Conservation (phyloP, 2,888 invertebrate species). For the Sylvicola cinctus region DNA sequence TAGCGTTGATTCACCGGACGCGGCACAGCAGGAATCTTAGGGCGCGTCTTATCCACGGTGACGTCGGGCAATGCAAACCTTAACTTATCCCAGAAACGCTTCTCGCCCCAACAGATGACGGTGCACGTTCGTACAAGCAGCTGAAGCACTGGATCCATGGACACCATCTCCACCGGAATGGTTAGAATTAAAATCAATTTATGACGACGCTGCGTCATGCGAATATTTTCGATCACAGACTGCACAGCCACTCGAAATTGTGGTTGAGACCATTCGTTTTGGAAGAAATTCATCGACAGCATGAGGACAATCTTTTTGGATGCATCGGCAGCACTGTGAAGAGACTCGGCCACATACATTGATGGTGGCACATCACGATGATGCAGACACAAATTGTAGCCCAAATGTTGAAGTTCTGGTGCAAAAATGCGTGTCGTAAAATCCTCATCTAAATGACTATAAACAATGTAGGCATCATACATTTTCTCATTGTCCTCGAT, state of each 20-base stretch:
- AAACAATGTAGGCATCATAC: slow-evolving; percentile 76
- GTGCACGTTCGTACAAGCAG: slow-evolving; percentile 48
- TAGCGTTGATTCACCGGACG: slow-evolving; percentile 31
- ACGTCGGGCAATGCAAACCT: slow-evolving; percentile 63
- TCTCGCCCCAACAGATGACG: slow-evolving; percentile 59
- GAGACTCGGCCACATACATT: slow-evolving; percentile 25
- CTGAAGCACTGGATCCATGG: slow-evolving; percentile 57
- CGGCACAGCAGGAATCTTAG: slow-evolving; percentile 14
- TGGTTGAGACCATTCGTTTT: slow-evolving; percentile 63
- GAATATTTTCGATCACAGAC: slow-evolving; percentile 43
- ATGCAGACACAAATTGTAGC: slow-evolving; percentile 41
- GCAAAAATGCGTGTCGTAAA: slow-evolving; percentile 45
- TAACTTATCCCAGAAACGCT: slow-evolving; percentile 77
- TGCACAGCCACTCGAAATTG: slow-evolving; percentile 67
- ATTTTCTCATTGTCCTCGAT: slow-evolving; percentile 33
- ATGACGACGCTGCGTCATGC: slow-evolving; percentile 36
- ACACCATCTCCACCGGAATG: slow-evolving; percentile 45
- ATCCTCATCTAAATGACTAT: slow-evolving; percentile 61
- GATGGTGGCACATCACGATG: slow-evolving; percentile 32
- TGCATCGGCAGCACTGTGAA: slow-evolving; percentile 30
- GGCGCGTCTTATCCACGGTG: slow-evolving; percentile 18
- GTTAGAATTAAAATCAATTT: slow-evolving; percentile 35
- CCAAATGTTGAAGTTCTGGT: slow-evolving; percentile 49
- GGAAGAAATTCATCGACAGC: slow-evolving; percentile 58
- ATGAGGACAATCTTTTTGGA: slow-evolving; percentile 57